Evolutionary conservation across 2,888 invertebrate species (phyloP).

Genomic region (Podabrus alpinus): DNA sequence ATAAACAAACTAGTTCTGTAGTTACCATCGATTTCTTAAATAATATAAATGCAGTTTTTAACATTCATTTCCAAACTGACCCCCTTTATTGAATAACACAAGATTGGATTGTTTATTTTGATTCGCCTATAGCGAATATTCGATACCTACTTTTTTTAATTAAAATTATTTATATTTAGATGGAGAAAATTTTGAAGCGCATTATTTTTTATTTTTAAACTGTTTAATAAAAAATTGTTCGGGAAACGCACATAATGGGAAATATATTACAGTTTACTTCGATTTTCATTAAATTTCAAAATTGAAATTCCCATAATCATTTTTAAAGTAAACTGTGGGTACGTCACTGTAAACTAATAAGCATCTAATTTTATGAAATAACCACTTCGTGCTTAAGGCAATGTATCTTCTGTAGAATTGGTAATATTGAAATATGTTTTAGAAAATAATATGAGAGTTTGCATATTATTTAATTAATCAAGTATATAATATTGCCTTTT

Average conservation of each 20-base stretch:
- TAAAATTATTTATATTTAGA: not conserved
- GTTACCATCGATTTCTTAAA: not conserved
- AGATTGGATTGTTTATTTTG: not conserved
- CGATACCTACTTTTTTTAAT: not conserved
- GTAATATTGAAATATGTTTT: not conserved
- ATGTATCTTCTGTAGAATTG: not conserved
- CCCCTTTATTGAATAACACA: not conserved
- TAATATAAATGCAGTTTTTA: not conserved
- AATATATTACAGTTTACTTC: no score
- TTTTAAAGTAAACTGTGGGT: not conserved
- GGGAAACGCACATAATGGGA: not conserved
- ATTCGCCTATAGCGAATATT: not conserved
- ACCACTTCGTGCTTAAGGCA: not conserved
- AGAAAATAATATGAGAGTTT: not conserved
- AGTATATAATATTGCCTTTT: no score
- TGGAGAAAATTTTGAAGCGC: not conserved
- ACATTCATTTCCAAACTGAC: not conserved
- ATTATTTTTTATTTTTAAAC: not conserved
- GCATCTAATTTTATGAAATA: not conserved
- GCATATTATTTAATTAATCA: no score
- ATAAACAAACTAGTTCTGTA: not conserved
- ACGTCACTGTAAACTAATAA: not conserved
- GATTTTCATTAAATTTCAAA: no score
- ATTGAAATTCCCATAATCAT: not conserved
- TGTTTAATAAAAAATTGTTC: not conserved